Evolutionary conservation across 2,113 vertebrate species (phyloP).

Genomic region (Scartelaos histophorus): DNA sequence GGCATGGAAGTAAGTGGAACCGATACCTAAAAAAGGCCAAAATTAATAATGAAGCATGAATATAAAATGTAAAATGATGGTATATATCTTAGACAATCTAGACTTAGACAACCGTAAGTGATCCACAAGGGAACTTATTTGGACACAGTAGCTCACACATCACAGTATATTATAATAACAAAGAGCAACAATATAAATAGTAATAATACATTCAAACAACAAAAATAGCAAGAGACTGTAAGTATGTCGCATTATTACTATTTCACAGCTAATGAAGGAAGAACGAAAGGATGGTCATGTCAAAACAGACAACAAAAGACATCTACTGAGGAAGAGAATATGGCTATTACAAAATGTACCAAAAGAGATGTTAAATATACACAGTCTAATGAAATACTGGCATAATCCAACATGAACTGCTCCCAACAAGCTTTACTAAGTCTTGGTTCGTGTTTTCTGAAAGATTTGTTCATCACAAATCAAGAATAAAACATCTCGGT

Average conservation of each 20-base stretch:
- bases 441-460: neutral
- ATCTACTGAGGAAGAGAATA: neutral
- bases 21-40: conserved; percentile 83
- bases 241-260: neutral
- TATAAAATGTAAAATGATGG: neutral
- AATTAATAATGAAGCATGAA: neutral
- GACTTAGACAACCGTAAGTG: too few species aligned
- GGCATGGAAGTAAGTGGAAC: conserved; percentile 96
- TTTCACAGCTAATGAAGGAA: neutral
- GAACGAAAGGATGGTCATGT: neutral
- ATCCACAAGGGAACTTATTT: too few species aligned
- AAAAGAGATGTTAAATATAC: neutral
- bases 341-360: neutral
- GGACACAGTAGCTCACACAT: too few species aligned
- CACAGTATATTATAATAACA: too few species aligned
- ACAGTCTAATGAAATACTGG: neutral
- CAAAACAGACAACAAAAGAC: neutral
- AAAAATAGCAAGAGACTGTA: neutral
- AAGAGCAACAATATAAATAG: too few species aligned
- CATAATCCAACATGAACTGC: neutral
- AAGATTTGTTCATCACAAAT: neutral
- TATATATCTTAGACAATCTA: neutral
- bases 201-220: too few species aligned
- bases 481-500: neutral
- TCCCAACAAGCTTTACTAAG: neutral